Conservation (phyloP, 2,113 vertebrate genomes). For the Anoura caudifer region DNA sequence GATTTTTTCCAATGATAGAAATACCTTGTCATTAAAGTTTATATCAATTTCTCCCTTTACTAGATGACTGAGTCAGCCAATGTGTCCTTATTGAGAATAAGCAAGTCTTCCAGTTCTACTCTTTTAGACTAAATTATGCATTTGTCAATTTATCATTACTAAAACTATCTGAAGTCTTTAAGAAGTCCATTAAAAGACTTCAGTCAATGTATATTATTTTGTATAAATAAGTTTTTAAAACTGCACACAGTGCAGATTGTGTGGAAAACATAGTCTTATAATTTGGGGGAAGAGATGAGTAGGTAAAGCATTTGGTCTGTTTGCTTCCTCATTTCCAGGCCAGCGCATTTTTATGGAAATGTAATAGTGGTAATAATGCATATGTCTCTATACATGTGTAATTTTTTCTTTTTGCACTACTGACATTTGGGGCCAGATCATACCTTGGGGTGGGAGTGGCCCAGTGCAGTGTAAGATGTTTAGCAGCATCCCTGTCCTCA, state of each 20-base stretch:
- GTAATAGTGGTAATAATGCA: not conserved
- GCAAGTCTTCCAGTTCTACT: not conserved
- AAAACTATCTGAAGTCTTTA: not conserved
- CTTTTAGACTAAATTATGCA: not conserved
- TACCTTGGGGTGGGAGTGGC: not conserved
- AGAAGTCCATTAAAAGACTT: not conserved
- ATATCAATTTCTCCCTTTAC: not conserved
- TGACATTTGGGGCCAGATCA: not conserved
- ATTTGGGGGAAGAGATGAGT: not conserved
- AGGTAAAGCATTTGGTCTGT: not conserved
- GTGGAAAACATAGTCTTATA: not conserved
- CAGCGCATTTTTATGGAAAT: not conserved
- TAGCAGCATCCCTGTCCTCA: not conserved
- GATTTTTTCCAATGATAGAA: not conserved
- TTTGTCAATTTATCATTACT: not conserved
- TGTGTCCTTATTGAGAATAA: not conserved
- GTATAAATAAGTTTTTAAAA: not conserved
- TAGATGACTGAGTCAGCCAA: not conserved
- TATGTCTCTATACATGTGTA: not conserved
- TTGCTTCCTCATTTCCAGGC: not conserved
- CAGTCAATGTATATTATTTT: not conserved
- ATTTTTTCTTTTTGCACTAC: not conserved
- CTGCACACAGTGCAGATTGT: not conserved
- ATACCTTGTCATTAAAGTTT: not conserved
- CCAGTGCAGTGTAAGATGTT: no score